Evolutionary conservation across 2,888 invertebrate species (phyloP), one percentile per base, ranked within the genome.

Genomic region (Melanophora roralis): DNA sequence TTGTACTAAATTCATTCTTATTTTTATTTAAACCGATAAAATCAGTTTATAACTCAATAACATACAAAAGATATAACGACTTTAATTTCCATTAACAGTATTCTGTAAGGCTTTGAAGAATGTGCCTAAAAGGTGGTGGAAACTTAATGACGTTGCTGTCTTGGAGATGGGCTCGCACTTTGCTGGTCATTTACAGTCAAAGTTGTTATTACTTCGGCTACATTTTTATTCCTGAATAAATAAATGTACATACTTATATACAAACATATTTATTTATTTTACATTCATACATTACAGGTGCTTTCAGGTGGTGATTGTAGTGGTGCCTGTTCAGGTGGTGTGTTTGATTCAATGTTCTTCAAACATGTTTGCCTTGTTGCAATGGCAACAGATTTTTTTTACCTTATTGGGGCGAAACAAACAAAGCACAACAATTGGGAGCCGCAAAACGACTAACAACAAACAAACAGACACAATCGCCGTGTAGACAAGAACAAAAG

Each of bases 301-400:
- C 1, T 53, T 43, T 49, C 23, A 27, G 73, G 47, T 57, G 59
- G 23, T n/a, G n/a, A n/a, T n/a, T n/a, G n/a, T n/a, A n/a, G n/a
- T n/a, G n/a, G n/a, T n/a, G n/a, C n/a, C n/a, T n/a, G n/a, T n/a
- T n/a, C n/a, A n/a, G n/a, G n/a, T 53, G 49, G 51, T 65, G 57
- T 55, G 81, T 78, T 74, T 27, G 81, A 71, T 72, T 75, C 78
- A 60, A 73, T 79, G 73, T 68, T 78, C 73, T 82, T 82, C 82
- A 57, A 83, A 81, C 80, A 82, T 83, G 83, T 83, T 82, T 64
- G 80, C 69, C 78, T 81, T 74, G 77, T 78, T 81, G 78, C 78
- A 81, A 81, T 81, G 81, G 78, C 80, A 81, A 78, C 78, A 74
- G 53, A 67, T 73, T 57, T 27, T 27, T 3, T 65, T 59, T 69